phyloP scores from a whole-genome alignment of 2,797 vertebrate genomes.

The Phoxinus dragarum region DNA sequence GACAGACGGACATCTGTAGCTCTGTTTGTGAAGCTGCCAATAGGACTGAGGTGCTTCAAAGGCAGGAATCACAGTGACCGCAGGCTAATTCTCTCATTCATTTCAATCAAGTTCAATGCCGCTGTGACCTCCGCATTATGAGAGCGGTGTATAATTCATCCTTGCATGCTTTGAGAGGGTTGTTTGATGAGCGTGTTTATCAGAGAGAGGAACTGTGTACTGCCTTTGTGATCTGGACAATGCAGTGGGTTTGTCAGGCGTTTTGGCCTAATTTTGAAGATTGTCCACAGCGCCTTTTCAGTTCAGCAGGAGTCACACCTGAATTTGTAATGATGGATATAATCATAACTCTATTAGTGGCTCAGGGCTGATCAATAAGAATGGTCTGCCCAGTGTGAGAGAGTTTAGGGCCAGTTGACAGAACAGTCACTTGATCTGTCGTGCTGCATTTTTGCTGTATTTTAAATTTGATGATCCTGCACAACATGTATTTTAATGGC shows the following conservation, averaged over 20 bases:
- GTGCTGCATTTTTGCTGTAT: not conserved
- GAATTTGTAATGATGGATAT: not conserved
- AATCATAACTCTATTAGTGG: not conserved
- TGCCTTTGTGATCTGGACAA: constrained; percentile 10
- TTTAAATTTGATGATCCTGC: not conserved
- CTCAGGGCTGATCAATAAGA: not conserved
- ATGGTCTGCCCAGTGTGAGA: not conserved
- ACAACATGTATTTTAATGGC: not conserved
- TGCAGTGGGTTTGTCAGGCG: constrained; percentile 51
- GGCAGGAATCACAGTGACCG: constrained; percentile 52
- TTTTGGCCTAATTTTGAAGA: constrained; percentile 42
- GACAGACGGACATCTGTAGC: constrained; percentile 50
- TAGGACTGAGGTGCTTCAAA: constrained; percentile 61
- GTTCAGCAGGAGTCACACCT: not conserved
- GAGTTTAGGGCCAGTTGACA: not conserved
- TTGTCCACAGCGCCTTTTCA: too few species aligned
- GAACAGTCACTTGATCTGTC: not conserved
- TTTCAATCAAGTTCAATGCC: constrained; percentile 61
- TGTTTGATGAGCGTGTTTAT: constrained; percentile 40
- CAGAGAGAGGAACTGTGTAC: not conserved
- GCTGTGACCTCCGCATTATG: constrained; percentile 56
- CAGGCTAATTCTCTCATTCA: constrained; percentile 58
- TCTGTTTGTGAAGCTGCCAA: constrained; percentile 55
- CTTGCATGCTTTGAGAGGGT: constrained; percentile 35
- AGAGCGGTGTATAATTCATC: constrained; percentile 59